Percentiles rank a stretch among this genome's conserved stretches.
These are phyloP conservation scores for Formica aserva DNA, from an alignment of 2,888 invertebrate species.

Conservation along the genomic window DNA sequence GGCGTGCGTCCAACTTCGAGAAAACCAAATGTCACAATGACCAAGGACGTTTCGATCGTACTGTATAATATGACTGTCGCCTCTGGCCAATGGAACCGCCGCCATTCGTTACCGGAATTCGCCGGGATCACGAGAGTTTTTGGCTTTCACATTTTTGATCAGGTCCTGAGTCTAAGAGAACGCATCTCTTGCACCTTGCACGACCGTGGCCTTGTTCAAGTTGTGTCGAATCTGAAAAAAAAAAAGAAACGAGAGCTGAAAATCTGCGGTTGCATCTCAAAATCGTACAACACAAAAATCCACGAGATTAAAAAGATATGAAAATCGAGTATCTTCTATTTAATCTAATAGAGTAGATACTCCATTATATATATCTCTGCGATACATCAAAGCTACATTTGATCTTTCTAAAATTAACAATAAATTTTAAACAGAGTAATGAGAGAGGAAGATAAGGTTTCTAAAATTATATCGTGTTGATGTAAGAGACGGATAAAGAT, in stretches of 20 bases:
- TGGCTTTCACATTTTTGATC: slow-evolving; percentile 69
- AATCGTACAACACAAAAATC: not conserved
- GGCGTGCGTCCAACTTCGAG: slow-evolving; percentile 60
- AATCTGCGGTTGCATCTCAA: not conserved
- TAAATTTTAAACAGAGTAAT: not conserved
- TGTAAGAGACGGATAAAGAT: not conserved
- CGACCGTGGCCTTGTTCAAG: slow-evolving; percentile 28
- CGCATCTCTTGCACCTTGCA: not conserved
- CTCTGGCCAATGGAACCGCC: slow-evolving; percentile 53
- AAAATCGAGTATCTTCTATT: slow-evolving; percentile 7
- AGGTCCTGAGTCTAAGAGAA: not conserved
- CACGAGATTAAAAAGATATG: not conserved
- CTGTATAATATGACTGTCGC: slow-evolving; percentile 57
- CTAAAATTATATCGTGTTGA: not conserved
- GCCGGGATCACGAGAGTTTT: slow-evolving; percentile 40
- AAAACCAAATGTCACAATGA: slow-evolving; percentile 79
- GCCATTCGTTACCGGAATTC: slow-evolving; percentile 56
- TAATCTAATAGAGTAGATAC: not conserved
- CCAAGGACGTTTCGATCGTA: slow-evolving; percentile 73
- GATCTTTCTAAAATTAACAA: not conserved
- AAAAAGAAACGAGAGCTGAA: too few relatives aligned
- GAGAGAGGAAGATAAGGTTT: not conserved
- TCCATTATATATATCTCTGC: not conserved
- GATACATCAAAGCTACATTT: not conserved
- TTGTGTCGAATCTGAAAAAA: not conserved